These are phyloP conservation scores for Hephaestus fuliginosus DNA, from an alignment of 2,797 vertebrate genomes.

Conservation along the genomic window DNA sequence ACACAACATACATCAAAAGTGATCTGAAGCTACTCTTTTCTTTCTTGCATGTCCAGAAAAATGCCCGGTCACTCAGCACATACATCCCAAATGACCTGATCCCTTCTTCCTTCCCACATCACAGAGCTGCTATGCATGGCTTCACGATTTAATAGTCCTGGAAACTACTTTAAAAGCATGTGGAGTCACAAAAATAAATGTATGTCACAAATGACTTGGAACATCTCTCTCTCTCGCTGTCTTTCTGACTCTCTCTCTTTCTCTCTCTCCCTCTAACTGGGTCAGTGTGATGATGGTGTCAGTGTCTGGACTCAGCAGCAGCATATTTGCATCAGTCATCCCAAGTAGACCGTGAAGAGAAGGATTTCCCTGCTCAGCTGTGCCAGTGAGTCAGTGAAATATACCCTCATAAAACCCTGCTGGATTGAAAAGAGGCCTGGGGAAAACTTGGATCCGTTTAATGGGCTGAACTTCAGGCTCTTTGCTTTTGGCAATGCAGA, in stretches of 20 bases:
- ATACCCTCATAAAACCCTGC: conserved; percentile 73
- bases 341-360: conserved; percentile 85
- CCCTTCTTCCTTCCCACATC: conserved; percentile 36
- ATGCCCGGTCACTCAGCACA: conserved; percentile 28
- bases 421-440: conserved; percentile 68
- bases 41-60: conserved; percentile 57
- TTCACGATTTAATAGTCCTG: conserved; percentile 45
- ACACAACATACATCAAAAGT: conserved; percentile 37
- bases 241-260: conserved; percentile 17
- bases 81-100: conserved; percentile 40
- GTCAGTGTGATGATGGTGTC: conserved; percentile 83
- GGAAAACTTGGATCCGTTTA: conserved; percentile 73
- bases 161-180: conserved; percentile 56
- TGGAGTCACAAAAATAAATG: conserved; percentile 62
- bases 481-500: conserved; percentile 62
- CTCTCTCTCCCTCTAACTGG: conserved; percentile 63
- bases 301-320: conserved; percentile 83
- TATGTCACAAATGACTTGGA: conserved; percentile 63
- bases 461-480: conserved; percentile 66
- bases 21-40: conserved; percentile 32
- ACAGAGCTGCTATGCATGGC: conserved; percentile 22
- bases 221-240: conserved; percentile 16
- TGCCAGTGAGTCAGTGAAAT: conserved; percentile 83
- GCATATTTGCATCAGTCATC: conserved; percentile 86
- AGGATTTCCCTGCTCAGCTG: conserved; percentile 84